Conservation (phyloP, 2,888 invertebrate genomes). For the Philaethria dido region DNA sequence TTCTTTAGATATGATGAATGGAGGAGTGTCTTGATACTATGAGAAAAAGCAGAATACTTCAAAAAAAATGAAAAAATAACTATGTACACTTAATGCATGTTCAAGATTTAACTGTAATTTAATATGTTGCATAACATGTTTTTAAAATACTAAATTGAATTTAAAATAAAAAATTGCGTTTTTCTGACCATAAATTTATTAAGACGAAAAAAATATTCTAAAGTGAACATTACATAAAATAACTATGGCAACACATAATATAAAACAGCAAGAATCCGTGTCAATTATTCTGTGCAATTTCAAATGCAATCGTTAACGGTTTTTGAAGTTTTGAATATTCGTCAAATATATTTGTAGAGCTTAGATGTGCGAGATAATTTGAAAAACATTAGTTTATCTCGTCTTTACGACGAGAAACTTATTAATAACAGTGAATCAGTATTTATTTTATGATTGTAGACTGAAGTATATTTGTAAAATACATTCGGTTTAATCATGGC, state of each 20-base stretch:
- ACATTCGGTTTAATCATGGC: constrained; percentile 82
- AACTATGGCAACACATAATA: background rate
- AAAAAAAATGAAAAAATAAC: too few relatives aligned
- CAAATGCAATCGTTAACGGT: constrained; percentile 46
- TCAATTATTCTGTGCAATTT: constrained; percentile 37
- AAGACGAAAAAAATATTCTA: too few relatives aligned
- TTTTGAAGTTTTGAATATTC: constrained; percentile 43
- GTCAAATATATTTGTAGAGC: constrained; percentile 41
- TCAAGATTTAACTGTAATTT: too few relatives aligned
- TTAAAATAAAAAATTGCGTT: too few relatives aligned
- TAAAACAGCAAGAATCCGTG: background rate
- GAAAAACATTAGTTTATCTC: constrained; percentile 12
- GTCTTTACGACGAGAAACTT: constrained; percentile 17
- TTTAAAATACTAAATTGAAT: too few relatives aligned
- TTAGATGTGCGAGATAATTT: constrained; percentile 6
- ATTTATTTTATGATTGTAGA: background rate
- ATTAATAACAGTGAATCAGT: background rate
- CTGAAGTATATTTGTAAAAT: background rate
- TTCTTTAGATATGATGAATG: too few relatives aligned
- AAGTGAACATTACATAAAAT: background rate
- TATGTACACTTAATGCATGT: too few relatives aligned
- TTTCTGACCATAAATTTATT: too few relatives aligned
- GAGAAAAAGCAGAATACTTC: too few relatives aligned
- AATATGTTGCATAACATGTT: too few relatives aligned
- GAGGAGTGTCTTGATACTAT: too few relatives aligned